A percentile compares a stretch with the other conserved stretches of the same genome.
These are phyloP conservation scores for Epistrophella euchroma DNA, from an alignment of 2,888 invertebrate species.

Conservation along the genomic window DNA sequence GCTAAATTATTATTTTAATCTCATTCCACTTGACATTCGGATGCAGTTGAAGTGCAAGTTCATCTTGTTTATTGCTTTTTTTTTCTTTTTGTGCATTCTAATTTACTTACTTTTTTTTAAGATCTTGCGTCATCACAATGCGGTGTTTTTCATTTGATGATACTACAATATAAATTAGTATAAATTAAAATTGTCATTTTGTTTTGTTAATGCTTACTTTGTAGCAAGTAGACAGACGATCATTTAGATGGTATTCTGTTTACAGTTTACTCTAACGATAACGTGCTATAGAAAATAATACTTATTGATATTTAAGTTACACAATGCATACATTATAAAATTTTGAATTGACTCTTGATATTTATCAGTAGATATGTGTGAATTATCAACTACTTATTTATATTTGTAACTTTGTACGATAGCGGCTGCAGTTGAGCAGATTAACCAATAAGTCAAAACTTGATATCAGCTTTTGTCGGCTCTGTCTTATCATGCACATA, in stretches of 20 bases:
- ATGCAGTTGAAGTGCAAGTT: conserved; percentile 12
- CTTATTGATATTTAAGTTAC: too few species aligned
- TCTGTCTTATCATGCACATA: too few species aligned
- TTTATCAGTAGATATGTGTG: too few species aligned
- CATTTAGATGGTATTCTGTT: neutral
- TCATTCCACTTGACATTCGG: conserved; percentile 9
- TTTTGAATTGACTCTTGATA: too few species aligned
- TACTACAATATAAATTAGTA: neutral
- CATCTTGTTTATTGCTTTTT: conserved; percentile 8
- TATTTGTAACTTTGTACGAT: neutral
- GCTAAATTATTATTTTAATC: neutral
- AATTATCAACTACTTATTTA: too few species aligned
- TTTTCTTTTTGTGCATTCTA: neutral
- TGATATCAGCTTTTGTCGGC: neutral
- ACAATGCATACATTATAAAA: too few species aligned
- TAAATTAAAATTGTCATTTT: neutral
- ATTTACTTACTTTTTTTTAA: neutral
- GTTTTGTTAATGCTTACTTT: neutral
- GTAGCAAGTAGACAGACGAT: neutral
- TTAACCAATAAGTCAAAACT: neutral
- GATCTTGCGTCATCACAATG: neutral
- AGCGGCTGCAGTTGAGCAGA: neutral
- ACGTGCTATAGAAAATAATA: neutral
- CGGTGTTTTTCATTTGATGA: neutral
- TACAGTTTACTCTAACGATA: neutral